Conservation (phyloP, 2,113 vertebrate genomes). For the Ptilonorhynchus violaceus region DNA sequence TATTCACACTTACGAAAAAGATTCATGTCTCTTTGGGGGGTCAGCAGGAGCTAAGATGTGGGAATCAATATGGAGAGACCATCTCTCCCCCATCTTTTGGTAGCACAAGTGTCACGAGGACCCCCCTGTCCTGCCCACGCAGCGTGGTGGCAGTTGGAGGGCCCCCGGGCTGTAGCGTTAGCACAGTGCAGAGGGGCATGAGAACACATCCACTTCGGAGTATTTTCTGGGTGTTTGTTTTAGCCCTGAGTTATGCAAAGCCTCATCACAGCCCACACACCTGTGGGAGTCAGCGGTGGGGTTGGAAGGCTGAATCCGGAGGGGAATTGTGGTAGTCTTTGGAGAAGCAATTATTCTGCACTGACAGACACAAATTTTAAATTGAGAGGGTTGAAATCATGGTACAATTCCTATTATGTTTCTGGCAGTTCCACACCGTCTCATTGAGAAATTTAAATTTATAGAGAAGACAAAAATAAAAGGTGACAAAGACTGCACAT, state of each 20-base stretch:
- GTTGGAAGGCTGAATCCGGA: not conserved
- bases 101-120: accelerated
- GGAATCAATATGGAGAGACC: not conserved
- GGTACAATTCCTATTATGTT: not conserved
- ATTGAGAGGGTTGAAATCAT: not conserved
- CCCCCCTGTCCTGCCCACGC: accelerated
- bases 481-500: not conserved
- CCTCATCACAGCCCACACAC: not conserved
- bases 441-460: not conserved
- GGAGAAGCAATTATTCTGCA: conserved; percentile 17
- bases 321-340: not conserved
- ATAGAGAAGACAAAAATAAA: not conserved
- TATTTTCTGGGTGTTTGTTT: not conserved
- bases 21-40: accelerated
- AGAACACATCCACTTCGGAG: accelerated
- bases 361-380: not conserved
- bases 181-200: accelerated
- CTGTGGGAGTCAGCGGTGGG: not conserved
- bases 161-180: accelerated
- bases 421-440: not conserved
- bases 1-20: not conserved
- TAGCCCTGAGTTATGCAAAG: not conserved
- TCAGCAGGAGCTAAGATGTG: not conserved
- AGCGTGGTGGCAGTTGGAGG: no score
- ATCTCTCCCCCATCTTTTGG: not conserved